Percentiles rank a stretch among this genome's conserved stretches.
phyloP scores from a whole-genome alignment of 2,888 invertebrate genomes.

The Phorcus lineatus region DNA sequence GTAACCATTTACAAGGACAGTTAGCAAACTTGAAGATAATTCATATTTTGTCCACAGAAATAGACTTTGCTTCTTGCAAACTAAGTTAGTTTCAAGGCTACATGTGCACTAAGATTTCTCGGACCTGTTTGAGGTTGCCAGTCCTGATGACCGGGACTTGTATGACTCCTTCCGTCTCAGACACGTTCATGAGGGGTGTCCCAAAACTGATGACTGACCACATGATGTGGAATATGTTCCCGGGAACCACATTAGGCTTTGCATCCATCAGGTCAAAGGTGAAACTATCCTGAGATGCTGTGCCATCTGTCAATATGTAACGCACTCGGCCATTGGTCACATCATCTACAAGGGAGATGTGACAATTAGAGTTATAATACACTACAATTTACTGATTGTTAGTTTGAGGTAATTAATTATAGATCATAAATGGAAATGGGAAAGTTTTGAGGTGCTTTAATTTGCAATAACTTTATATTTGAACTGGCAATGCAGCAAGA shows the following conservation, averaged over 20 bases:
- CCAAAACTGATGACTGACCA: constrained; percentile 70
- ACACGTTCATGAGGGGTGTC: constrained; percentile 56
- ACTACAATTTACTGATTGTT: too few relatives aligned
- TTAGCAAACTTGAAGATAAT: too few relatives aligned
- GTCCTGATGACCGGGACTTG: constrained; percentile 63
- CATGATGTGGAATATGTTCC: constrained; percentile 68
- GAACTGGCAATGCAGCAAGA: too few relatives aligned
- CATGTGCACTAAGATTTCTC: background rate
- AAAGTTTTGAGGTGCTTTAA: too few relatives aligned
- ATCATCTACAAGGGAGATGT: constrained; percentile 56
- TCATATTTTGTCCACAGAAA: too few relatives aligned
- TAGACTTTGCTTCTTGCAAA: too few relatives aligned
- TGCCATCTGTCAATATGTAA: constrained; percentile 63
- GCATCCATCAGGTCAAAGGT: constrained; percentile 71
- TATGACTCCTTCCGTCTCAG: constrained; percentile 66
- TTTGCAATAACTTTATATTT: too few relatives aligned
- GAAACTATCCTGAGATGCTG: constrained; percentile 62
- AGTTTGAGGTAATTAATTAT: too few relatives aligned
- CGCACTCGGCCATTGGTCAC: constrained; percentile 65
- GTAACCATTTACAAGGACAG: too few relatives aligned
- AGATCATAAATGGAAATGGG: too few relatives aligned
- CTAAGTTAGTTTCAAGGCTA: too few relatives aligned
- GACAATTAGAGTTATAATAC: too few relatives aligned
- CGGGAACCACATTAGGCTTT: constrained; percentile 66
- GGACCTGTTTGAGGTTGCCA: constrained; percentile 71